Conservation (phyloP, 2,797 vertebrate genomes). For the Ispidina lecontei region DNA sequence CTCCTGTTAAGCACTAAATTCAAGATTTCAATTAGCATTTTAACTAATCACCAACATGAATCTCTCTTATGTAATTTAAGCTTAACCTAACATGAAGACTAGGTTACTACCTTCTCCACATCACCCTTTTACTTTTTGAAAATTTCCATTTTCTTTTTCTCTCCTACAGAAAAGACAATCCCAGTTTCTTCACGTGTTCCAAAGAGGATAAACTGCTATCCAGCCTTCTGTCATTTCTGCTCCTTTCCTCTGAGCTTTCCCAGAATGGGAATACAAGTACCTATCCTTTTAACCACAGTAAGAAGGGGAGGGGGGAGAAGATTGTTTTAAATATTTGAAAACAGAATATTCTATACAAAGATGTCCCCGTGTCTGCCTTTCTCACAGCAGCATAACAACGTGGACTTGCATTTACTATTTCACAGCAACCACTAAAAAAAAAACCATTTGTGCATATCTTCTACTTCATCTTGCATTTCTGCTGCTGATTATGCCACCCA, state of each 20-base stretch:
- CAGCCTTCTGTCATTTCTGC: not conserved
- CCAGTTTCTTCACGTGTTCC: not conserved
- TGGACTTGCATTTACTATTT: not conserved
- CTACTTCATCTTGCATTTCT: not conserved
- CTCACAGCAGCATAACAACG: not conserved
- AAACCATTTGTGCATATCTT: not conserved
- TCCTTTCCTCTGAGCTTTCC: not conserved
- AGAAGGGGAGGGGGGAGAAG: not conserved
- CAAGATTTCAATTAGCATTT: not conserved
- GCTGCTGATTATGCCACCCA: not conserved
- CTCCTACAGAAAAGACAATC: not conserved
- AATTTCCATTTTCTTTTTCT: not conserved
- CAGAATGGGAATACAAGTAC: not conserved
- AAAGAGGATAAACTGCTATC: not conserved
- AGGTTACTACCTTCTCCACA: not conserved
- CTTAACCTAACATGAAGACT: not conserved
- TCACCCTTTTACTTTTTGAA: not conserved
- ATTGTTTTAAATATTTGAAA: not conserved
- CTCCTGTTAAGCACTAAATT: not conserved
- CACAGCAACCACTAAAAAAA: not conserved
- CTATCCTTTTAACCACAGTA: not conserved
- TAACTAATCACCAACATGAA: not conserved
- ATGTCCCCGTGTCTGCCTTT: not conserved
- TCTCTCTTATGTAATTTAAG: not conserved
- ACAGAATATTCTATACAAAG: not conserved